Conservation (phyloP, 2,113 vertebrate genomes). For the Hippocampus comes region DNA sequence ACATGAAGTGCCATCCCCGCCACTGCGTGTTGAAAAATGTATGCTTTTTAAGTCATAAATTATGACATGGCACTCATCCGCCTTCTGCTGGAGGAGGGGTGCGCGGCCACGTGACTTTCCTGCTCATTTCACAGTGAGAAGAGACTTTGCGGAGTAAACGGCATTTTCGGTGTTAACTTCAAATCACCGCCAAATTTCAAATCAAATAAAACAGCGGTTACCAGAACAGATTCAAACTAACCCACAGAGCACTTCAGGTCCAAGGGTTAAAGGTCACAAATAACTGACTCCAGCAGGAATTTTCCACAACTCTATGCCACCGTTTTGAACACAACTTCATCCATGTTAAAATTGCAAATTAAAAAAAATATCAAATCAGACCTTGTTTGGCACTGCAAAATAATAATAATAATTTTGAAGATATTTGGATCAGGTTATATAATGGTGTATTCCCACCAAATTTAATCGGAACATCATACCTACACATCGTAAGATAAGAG, state of each 20-base stretch:
- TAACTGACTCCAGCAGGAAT: background rate
- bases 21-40: conserved; percentile 69
- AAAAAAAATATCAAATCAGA: background rate
- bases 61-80: conserved; percentile 58
- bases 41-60: conserved; percentile 74
- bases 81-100: conserved; percentile 19
- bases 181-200: background rate
- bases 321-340: too few relatives aligned
- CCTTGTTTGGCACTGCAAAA: too few relatives aligned
- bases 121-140: conserved; percentile 13
- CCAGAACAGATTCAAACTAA: too few relatives aligned
- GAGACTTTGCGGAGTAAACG: background rate
- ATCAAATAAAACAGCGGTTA: too few relatives aligned
- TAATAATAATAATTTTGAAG: background rate
- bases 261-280: background rate
- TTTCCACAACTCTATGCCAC: too few relatives aligned
- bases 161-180: background rate
- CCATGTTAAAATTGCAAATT: background rate
- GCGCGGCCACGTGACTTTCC: conserved; percentile 8
- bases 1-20: conserved; percentile 70
- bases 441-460: background rate
- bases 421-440: background rate
- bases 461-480: background rate
- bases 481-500: background rate
- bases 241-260: background rate